Conservation (phyloP, 2,888 invertebrate species). For the Dugesia japonica region DNA sequence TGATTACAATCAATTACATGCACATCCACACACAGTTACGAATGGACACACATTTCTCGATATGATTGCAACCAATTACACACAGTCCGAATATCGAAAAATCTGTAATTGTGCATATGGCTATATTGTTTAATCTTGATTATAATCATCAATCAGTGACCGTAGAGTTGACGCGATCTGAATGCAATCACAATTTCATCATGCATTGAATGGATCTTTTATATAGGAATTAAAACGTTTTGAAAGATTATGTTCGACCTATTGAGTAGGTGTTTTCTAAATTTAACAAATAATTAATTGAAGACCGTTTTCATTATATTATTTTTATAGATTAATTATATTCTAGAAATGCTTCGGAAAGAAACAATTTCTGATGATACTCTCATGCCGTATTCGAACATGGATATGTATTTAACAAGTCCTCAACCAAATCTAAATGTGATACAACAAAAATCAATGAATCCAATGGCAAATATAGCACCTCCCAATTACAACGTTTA, state of each 20-base stretch:
- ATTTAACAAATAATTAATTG: no score
- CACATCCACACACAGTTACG: neutral
- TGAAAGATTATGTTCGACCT: no score
- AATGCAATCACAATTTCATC: neutral
- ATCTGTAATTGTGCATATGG: conserved; percentile 13
- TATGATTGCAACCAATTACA: neutral
- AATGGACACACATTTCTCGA: neutral
- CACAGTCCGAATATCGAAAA: conserved; percentile 11
- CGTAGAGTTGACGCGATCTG: neutral
- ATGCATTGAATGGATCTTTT: no score
- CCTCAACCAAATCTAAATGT: neutral
- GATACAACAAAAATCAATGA: neutral
- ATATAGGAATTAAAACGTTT: no score
- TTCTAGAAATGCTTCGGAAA: neutral
- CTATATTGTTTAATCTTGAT: neutral
- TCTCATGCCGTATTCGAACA: neutral
- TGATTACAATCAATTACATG: neutral
- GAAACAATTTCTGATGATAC: neutral
- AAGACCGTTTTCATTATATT: no score
- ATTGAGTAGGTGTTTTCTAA: no score
- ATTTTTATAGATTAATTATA: no score
- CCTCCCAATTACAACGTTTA: neutral
- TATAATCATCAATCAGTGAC: neutral
- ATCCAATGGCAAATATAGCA: neutral
- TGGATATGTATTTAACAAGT: conserved; percentile 6